phyloP scores from a whole-genome alignment of 92 coral and sea anemone genomes.

The Heliopora coerulea region DNA sequence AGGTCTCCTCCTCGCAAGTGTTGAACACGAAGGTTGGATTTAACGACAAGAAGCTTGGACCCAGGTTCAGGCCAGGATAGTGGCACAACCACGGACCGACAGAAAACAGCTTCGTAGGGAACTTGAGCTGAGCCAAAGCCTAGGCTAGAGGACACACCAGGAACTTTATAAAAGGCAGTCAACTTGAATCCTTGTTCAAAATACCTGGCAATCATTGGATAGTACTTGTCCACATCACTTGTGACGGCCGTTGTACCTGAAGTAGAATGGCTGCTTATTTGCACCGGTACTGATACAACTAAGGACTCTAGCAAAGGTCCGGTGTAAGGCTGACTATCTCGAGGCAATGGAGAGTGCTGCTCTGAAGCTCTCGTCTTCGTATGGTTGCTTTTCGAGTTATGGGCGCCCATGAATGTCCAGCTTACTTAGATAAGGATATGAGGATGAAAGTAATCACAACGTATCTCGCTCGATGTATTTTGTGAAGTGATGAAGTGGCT shows the following conservation, averaged over 20 bases:
- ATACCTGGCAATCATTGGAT: conserved; percentile 58
- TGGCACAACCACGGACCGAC: conserved; percentile 47
- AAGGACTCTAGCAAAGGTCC: conserved; percentile 54
- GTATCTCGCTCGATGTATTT: too few relatives aligned
- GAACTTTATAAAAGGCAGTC: conserved; percentile 63
- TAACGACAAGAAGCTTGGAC: conserved; percentile 47
- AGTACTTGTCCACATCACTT: conserved; percentile 61
- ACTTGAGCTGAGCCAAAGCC: conserved; percentile 55
- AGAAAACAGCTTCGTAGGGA: conserved; percentile 65
- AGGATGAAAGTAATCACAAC: too few relatives aligned
- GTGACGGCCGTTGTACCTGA: conserved; percentile 64
- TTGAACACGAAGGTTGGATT: conserved; percentile 60
- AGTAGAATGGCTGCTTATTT: conserved; percentile 57
- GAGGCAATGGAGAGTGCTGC: conserved; percentile 55
- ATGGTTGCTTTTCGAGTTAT: too few relatives aligned
- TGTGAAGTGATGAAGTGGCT: too few relatives aligned
- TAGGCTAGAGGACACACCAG: conserved; percentile 43
- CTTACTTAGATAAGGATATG: too few relatives aligned
- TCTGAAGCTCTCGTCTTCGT: too few relatives aligned
- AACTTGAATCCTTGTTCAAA: conserved; percentile 60
- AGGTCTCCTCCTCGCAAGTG: conserved; percentile 55
- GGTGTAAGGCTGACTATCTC: conserved; percentile 53
- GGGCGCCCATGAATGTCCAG: too few relatives aligned
- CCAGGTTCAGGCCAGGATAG: neutral
- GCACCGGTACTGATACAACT: conserved; percentile 52